Base-by-base conservation (phyloP, 2,113 vertebrate genomes). In the Phrynosoma platyrhinos region DNA sequence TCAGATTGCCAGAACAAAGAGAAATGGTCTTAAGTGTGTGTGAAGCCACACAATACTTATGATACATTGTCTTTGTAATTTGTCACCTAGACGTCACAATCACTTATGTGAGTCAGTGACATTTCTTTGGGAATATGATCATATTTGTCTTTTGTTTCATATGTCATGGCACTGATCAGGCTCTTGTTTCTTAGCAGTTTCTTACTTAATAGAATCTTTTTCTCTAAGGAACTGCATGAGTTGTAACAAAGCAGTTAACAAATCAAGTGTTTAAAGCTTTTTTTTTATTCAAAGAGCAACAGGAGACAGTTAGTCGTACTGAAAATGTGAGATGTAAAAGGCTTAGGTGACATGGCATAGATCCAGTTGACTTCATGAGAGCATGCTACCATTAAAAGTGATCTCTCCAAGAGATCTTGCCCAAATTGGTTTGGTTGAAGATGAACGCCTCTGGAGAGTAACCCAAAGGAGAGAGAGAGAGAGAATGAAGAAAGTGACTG, bases 241-340 rank as follows among this genome's bases (percentile, higher is more conserved):
- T 32, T 21, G n/a, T 14, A 77, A 42, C 71, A 85, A 85, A 90
- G 40, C 84, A 87, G 81, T 88, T 85, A 89, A 62, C 18, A 32
- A 68, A 68, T 20, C 72, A 69, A 2, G 27, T 64, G 32, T 86
- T 74, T 87, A 85, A 5, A 88, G 27, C 5, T 91, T 74, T 71
- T 91, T 92, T 94, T 4, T 47, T 85, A 83, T 93, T 92, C 86
- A 66, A 55, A 68, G 21, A 53, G 4, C 58, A 66, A 68, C 8
- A 64, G 42, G n/a, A 68, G n/a, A 68, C 77, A 68, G 76, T 79
- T 86, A 71, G 42, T 21, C 64, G 64, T 79, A 42, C 85, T 69
- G 64, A 42, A 52, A 53, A 71, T 71, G 69, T 6, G 66, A 79
- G 21, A 25, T 68, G 21, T 58, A 52, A n/a, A 40, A 40, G n/a